Base-by-base conservation (phyloP, 37 sponge, comb jelly and placozoan genomes). In the Haliclona indistincta region DNA sequence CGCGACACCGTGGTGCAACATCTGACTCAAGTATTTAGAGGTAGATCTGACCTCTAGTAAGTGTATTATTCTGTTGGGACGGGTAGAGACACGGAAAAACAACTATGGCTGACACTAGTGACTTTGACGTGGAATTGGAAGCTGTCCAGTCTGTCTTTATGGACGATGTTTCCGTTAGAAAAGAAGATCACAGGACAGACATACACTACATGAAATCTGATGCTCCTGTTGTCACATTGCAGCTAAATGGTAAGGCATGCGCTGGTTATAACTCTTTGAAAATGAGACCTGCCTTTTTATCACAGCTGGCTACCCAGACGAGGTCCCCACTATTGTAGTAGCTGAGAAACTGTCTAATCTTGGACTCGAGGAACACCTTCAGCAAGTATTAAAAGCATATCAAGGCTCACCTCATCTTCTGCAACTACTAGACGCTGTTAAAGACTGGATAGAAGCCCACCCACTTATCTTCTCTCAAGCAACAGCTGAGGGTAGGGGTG, bases 351-450 rank as follows among this genome's bases (percentile, higher is more conserved):
- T 76, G 38, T 45, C 70, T 22, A n/a, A 30, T 4, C 53, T 75
- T 19, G 81, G 70, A 6, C 80, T 89, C 37, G 45, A 63, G 52
- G 38, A 69, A 44, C 67, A 51, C 40, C 13, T 89, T 13, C 1
- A 30, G 2, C 32, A 10, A 28, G 70, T 44, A 0, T 54, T 76
- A 34, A 39, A 49, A 35, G n/a, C 38, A 22, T 41, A 34, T 15
- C 23, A 49, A 15, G 90, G 86, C 29, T 49, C 72, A 0, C 86
- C 90, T 13, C 75, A 80, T 71, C 55, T 89, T 6, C 84, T 63
- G 56, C 49, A 67, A 28, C 38, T 84, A 11, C 26, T 84, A 5
- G 68, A 70, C 19, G 64, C 66, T 3, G 43, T 66, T 39, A 56
- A 70, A 44, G 80, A 84, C 23, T 84, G 85, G 85, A 15, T 89